Evolutionary conservation across 2,797 vertebrate genomes (phyloP), one percentile per base, ranked within the genome.

Genomic region (Morelia viridis): DNA sequence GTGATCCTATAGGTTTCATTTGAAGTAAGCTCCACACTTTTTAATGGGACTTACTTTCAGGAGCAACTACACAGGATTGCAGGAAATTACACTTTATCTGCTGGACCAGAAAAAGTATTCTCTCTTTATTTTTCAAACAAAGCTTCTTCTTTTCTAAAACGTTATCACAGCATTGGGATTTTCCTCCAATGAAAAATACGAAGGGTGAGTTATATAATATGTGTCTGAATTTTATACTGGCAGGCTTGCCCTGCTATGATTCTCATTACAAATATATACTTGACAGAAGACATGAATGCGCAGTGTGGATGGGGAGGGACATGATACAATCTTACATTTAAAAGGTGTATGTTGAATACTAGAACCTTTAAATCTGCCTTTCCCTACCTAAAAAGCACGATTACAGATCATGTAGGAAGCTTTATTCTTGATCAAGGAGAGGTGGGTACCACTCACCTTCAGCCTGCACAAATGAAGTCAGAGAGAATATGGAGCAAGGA

Each of bases 281-380:
- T 93, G 64, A 68, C 50, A 88, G 76, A 92, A 89, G 57, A 28
- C 94, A 94, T 90, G 28, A 87, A 24, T 64, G 11, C 0, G 86
- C 19, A 83, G 7, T 24, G 41, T 76, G 53, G 90, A 56, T 4
- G 91, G 90, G 83, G 83, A 50, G 4, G 64, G 17, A 0, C 1
- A 0, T 5, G 90, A 19, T 88, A 92, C 64, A 46, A 91, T 89
- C 83, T 64, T n/a, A 50, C 24, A 26, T 2, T 26, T 15, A 83
- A 92, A 94, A 65, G 24, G 31, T 80, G 35, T 0, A 0, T 60
- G 13, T 5, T 5, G 53, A 88, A 91, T 93, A 7, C 11, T 0
- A 0, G 24, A 91, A 53, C 56, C 35, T 28, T 95, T 0, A 85
- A 60, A 76, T 92, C 35, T 26, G 41, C 15, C 85, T 88, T 56